Percentiles rank a stretch among this genome's conserved stretches.
phyloP scores from a whole-genome alignment of 2,797 vertebrate species.

The Carcharodon carcharias region DNA sequence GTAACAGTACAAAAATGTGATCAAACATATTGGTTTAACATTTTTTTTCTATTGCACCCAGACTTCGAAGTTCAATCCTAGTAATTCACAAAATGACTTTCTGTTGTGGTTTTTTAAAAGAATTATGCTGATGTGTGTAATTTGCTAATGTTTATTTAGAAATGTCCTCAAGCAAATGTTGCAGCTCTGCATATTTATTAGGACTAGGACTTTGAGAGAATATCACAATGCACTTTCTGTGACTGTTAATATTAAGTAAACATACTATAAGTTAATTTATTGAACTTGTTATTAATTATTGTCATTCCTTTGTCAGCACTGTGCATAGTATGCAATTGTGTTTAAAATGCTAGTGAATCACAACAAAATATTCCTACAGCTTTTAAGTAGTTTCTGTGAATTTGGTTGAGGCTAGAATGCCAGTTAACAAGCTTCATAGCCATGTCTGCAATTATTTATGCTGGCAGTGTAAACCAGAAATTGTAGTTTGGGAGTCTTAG shows the following conservation, averaged over 20 bases:
- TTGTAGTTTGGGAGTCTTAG: background rate
- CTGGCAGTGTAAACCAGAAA: background rate
- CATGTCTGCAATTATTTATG: background rate
- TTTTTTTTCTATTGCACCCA: background rate
- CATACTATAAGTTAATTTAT: conserved; percentile 26
- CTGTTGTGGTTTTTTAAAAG: background rate
- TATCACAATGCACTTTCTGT: conserved; percentile 9
- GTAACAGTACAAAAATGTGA: background rate
- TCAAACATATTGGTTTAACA: background rate
- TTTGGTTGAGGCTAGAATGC: background rate
- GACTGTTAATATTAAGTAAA: conserved; percentile 12
- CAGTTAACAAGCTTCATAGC: background rate
- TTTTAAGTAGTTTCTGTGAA: conserved; percentile 19
- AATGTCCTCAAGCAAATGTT: background rate
- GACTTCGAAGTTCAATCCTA: background rate
- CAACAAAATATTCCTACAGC: background rate
- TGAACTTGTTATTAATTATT: background rate
- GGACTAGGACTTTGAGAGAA: background rate
- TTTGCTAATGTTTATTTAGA: conserved; percentile 16
- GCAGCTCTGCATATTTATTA: conserved; percentile 5
- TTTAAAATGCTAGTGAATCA: conserved; percentile 22
- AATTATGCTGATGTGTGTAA: background rate
- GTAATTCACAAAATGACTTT: conserved; percentile 19
- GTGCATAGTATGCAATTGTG: background rate
- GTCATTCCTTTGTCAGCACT: conserved; percentile 4